Conservation (phyloP, 2,888 invertebrate species). For the Drymonia ruficornis region DNA sequence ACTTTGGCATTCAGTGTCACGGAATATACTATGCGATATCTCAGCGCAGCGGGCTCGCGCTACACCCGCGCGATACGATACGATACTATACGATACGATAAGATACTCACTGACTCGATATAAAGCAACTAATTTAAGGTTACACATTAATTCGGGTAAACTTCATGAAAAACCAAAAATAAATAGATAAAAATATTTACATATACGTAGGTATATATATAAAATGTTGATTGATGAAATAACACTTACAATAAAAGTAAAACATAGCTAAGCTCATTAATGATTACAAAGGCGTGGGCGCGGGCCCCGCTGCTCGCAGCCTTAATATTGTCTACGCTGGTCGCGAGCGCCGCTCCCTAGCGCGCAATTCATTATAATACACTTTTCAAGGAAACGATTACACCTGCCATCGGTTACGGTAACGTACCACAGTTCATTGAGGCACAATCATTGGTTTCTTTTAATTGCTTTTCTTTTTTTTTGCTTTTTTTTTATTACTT, state of each 20-base stretch:
- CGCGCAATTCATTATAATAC: constrained; percentile 73
- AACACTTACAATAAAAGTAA: constrained; percentile 84
- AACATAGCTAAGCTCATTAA: constrained; percentile 84
- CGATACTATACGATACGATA: too few species aligned
- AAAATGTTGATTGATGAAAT: constrained; percentile 83
- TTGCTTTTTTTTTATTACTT: constrained; percentile 54
- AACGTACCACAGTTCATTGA: constrained; percentile 85
- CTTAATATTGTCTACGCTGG: constrained; percentile 68
- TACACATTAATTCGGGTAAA: constrained; percentile 74
- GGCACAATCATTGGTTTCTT: constrained; percentile 85
- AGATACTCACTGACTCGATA: constrained; percentile 37
- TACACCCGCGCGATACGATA: constrained; percentile 25
- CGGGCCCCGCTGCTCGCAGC: constrained; percentile 67
- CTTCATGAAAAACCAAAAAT: constrained; percentile 76
- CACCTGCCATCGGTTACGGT: constrained; percentile 82
- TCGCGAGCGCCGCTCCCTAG: constrained; percentile 52
- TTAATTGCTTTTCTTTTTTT: constrained; percentile 75
- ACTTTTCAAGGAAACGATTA: constrained; percentile 74
- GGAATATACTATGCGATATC: constrained; percentile 44
- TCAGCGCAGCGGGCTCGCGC: constrained; percentile 22
- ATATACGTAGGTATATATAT: constrained; percentile 73
- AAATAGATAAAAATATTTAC: constrained; percentile 83
- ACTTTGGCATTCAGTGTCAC: constrained; percentile 81
- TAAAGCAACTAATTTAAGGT: constrained; percentile 53
- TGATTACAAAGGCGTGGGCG: constrained; percentile 80